phyloP scores from a whole-genome alignment of 2,113 vertebrate genomes.

The Epinephelus cyanopodus region DNA sequence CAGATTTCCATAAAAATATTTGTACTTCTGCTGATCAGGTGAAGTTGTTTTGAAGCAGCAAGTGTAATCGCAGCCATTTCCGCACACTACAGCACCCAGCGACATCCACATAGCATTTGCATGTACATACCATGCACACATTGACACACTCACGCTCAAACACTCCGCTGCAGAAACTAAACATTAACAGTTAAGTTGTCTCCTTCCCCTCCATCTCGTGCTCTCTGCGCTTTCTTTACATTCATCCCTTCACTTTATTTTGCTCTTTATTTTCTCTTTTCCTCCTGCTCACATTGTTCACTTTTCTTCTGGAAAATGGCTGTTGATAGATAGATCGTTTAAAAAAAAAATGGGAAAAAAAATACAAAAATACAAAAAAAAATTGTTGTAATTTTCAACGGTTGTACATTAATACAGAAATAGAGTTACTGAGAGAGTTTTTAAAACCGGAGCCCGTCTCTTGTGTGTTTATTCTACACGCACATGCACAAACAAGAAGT shows the following conservation, averaged over 20 bases:
- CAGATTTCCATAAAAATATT: slow-evolving; percentile 8
- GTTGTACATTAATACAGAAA: slow-evolving; percentile 91
- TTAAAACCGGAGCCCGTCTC: slow-evolving; percentile 83
- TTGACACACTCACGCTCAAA: slow-evolving; percentile 55
- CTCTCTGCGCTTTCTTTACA: slow-evolving; percentile 41
- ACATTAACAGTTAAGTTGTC: slow-evolving; percentile 52
- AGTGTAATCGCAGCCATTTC: slow-evolving; percentile 50
- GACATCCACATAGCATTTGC: slow-evolving; percentile 43
- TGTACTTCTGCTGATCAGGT: slow-evolving; percentile 34
- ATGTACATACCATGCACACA: slow-evolving; percentile 30
- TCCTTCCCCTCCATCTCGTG: slow-evolving; percentile 40
- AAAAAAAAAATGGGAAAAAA: slow-evolving; percentile 61
- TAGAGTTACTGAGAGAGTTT: slow-evolving; percentile 89
- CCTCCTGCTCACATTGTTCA: slow-evolving; percentile 69
- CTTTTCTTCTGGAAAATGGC: slow-evolving; percentile 81
- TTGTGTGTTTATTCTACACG: slow-evolving; percentile 74
- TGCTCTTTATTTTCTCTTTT: slow-evolving; percentile 51
- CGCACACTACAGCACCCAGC: slow-evolving; percentile 51
- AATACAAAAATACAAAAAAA: slow-evolving; percentile 63
- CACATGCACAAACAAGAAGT: not conserved
- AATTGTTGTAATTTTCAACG: slow-evolving; percentile 87
- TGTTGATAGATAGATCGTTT: slow-evolving; percentile 85
- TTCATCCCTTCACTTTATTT: slow-evolving; percentile 43
- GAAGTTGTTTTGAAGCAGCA: slow-evolving; percentile 1
- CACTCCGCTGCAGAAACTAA: slow-evolving; percentile 65